Percentiles rank a stretch among this genome's conserved stretches.
These are phyloP conservation scores for Ashinkailepas kermadecensis DNA, from an alignment of 2,888 invertebrate species.

Conservation along the genomic window DNA sequence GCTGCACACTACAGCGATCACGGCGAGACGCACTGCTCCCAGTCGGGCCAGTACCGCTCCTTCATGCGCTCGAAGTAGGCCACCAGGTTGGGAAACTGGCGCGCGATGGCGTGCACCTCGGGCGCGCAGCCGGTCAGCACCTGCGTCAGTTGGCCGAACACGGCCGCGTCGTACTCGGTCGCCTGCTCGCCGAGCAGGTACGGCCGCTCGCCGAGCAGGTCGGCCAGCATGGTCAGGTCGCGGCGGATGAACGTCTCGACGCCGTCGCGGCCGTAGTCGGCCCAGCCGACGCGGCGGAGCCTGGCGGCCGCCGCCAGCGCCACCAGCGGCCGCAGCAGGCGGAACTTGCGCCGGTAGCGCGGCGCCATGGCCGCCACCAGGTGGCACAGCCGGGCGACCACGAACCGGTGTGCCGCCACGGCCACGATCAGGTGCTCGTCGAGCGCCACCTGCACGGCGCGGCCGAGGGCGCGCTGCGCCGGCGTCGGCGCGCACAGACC, in stretches of 20 bases:
- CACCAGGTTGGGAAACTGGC: conserved; percentile 38
- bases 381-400: background rate
- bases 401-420: background rate
- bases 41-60: conserved; percentile 41
- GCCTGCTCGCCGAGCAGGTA: conserved; percentile 40
- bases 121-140: conserved; percentile 38
- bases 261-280: background rate
- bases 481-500: conserved; percentile 34
- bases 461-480: conserved; percentile 38
- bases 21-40: conserved; percentile 37
- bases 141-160: conserved; percentile 43
- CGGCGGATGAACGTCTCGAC: background rate
- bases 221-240: background rate
- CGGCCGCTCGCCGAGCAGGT: conserved; percentile 22
- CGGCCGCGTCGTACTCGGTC: conserved; percentile 41
- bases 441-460: conserved; percentile 40
- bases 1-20: too few species aligned
- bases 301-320: background rate
- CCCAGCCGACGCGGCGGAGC: background rate
- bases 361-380: background rate
- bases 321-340: background rate
- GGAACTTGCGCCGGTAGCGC: background rate
- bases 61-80: conserved; percentile 40
- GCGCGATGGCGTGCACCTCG: conserved; percentile 38
- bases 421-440: conserved; percentile 39